Evolutionary conservation across 2,888 invertebrate genomes (phyloP), one percentile per base, ranked within the genome.

Genomic region (Macrostomum cliftonense): DNA sequence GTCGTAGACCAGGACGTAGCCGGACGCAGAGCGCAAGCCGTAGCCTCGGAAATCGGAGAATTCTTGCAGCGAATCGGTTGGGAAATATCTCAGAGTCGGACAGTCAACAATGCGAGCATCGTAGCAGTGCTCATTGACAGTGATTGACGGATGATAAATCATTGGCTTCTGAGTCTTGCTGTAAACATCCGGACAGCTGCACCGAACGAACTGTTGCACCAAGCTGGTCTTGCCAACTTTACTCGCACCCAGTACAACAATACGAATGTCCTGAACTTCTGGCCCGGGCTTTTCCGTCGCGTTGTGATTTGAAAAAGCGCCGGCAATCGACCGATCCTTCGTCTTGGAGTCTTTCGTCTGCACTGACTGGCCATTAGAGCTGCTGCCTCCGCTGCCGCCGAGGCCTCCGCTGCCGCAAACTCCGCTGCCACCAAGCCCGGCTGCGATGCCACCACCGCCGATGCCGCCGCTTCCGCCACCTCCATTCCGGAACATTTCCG

Each of bases 201-300:
- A 83, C 77, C 80, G 80, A 13, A 84, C 82, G 71, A 85, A 85
- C 78, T 85, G 85, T 79, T 83, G 77, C 9, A 70, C 62, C 37
- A 89, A 83, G 64, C 87, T 85, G 56, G 87, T 84, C 71, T 89
- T 89, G 55, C 89, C 89, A 61, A 88, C 88, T 53, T 82, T 82
- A 20, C 84, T 80, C 51, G 87, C 87, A 53, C 89, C 89, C 59
- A 89, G 76, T 58, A 89, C 77, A 54, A 83, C 81, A 58, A 85
- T 79, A 67, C 83, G 83, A 65, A 84, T 78, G 58, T 81, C 76
- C 65, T 83, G 82, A 63, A 82, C 77, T 52, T 59, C 61, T 28
- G 28, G 28, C 9, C 28, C 28, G 28, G 28, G 4, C 28, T 28
- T 28, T 28, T 28, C 28, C 28, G 28, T 9, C 28, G 28, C 28